Base-by-base conservation (phyloP, 2,888 invertebrate species). In the Drosophila demipolita region DNA sequence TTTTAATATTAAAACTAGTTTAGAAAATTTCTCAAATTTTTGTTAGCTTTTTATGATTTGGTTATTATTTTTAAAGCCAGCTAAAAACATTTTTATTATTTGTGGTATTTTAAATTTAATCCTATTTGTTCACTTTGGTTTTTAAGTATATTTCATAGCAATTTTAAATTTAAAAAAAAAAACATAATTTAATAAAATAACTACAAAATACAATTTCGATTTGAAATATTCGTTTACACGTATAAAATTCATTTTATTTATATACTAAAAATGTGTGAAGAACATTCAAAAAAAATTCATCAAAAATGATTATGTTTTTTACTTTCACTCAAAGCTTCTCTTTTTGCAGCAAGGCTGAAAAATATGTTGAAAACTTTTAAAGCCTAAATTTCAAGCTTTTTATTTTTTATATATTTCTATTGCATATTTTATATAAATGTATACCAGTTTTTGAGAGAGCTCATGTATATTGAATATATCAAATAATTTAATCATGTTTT, bases 131-230 rank as follows among this genome's bases (percentile, higher is more conserved):
- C 3, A 5, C 6, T 42, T 20, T n/a, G 5, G 1, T 42, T 11
- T 42, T 42, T 42, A 1, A 1, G 11, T 42, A 20, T 6, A 6
- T 12, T n/a, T 42, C n/a, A 11, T 42, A 20, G 1, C 1, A 11
- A 6, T 12, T 20, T 20, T 1, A 42, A 42, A 12, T 12, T 11
- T 1, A 6, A 3, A 5, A 0, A 0, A 42, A 20, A 2, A 5
- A 0, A 0, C 0, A 1, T 2, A n/a, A 7, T 15, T 3, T 7
- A 4, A 15, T 3, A 15, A 42, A 6, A 20, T 20, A 45, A 12
- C 20, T 20, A 7, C 0, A 45, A 12, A 12, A 40, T 40, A n/a
- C 3, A n/a, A 40, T n/a, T 9, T n/a, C 9, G 9, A 9, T 1
- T 1, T 20, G 1, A 20, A 20, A 20, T 20, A 15, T 45, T 20